phyloP scores from a whole-genome alignment of 2,113 vertebrate genomes.

The Myodes glareolus region DNA sequence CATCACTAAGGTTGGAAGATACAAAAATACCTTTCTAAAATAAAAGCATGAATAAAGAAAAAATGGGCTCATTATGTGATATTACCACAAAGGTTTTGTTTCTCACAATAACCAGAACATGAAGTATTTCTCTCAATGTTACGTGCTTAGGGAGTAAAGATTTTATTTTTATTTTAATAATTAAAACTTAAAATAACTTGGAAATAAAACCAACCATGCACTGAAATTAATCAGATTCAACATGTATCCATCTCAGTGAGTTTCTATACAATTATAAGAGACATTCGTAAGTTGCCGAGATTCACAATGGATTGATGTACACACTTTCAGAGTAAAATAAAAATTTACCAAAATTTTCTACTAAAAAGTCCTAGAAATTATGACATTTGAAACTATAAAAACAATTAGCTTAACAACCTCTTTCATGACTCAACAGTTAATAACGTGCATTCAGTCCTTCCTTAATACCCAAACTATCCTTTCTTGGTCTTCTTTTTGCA shows the following conservation, averaged over 20 bases:
- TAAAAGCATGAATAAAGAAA: conserved; percentile 4
- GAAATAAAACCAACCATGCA: background rate
- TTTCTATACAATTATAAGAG: background rate
- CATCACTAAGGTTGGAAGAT: background rate
- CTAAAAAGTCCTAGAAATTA: too few relatives aligned
- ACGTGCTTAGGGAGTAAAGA: background rate
- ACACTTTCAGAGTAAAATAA: background rate
- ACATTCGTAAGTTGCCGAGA: background rate
- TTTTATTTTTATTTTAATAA: background rate
- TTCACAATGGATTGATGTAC: background rate
- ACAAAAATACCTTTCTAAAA: background rate
- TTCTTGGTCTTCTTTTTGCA: background rate
- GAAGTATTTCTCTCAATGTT: background rate
- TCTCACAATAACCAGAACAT: background rate
- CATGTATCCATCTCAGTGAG: background rate
- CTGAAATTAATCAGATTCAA: background rate
- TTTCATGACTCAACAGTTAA: background rate
- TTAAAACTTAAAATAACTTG: background rate
- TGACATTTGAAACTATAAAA: background rate
- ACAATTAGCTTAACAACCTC: background rate
- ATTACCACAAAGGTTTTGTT: background rate
- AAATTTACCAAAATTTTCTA: background rate
- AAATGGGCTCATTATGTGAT: background rate
- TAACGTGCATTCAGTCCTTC: background rate
- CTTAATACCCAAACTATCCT: background rate